phyloP scores from a whole-genome alignment of 2,888 invertebrate genomes.

The Noctua comes region DNA sequence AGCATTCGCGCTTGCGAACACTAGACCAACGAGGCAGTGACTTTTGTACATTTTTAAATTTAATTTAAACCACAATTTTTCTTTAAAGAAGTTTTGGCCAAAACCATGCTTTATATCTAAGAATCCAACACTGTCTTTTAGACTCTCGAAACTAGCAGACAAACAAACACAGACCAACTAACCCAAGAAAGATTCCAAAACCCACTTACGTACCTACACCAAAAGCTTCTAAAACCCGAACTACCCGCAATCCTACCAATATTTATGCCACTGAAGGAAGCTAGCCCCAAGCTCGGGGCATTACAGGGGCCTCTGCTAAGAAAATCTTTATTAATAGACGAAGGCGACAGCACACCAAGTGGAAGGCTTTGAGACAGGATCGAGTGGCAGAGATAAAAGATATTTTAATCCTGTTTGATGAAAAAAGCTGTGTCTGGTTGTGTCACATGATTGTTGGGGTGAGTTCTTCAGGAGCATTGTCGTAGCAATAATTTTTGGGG shows the following conservation, averaged over 20 bases:
- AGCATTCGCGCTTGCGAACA: too few relatives aligned
- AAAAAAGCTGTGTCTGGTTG: conserved; percentile 55
- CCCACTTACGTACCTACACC: not conserved
- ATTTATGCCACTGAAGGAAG: conserved; percentile 59
- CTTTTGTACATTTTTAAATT: too few relatives aligned
- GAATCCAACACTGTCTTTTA: not conserved
- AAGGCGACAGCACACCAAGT: conserved; percentile 61
- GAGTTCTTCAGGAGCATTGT: not conserved
- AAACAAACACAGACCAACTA: not conserved
- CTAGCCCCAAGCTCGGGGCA: conserved; percentile 58
- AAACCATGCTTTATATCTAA: not conserved
- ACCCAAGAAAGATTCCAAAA: not conserved
- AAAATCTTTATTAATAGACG: conserved; percentile 88
- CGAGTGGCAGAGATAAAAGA: conserved; percentile 78
- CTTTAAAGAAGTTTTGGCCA: too few relatives aligned
- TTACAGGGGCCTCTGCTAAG: conserved; percentile 77
- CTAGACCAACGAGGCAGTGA: too few relatives aligned
- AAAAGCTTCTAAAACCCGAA: conserved; percentile 36
- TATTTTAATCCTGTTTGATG: conserved; percentile 70
- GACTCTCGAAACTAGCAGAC: not conserved
- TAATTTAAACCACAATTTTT: too few relatives aligned
- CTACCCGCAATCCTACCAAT: conserved; percentile 57
- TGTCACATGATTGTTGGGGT: conserved; percentile 15
- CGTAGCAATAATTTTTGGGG: not conserved
- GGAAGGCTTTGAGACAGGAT: conserved; percentile 65